Base-by-base conservation (phyloP, 2,797 vertebrate species). In the Denticeps clupeoides region DNA sequence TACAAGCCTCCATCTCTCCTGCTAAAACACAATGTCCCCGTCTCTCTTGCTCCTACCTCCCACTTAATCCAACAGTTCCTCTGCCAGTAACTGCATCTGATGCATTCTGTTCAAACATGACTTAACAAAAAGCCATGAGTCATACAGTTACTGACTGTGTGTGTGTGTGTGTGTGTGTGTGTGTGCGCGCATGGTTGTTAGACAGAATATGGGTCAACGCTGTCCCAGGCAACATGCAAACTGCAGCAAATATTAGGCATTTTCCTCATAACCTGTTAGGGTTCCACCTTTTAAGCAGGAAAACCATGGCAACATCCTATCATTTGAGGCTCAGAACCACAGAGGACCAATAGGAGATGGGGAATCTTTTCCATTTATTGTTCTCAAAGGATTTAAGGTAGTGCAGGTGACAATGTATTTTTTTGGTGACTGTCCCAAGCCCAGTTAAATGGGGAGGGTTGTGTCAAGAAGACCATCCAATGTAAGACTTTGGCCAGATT, bases 61-160 rank as follows among this genome's bases (percentile, higher is more conserved):
- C 27, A 65, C 58, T 71, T 76, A 77, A 76, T 76, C 68, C 64
- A 67, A 58, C 53, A 60, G 19, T 65, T 62, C 63, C 71, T 45
- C 22, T 41, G 59, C 5, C 68, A 71, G 62, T 64, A 58, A 73
- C 67, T 67, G 63, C 59, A 71, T 38, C 49, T 27, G 50, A 2
- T 28, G 15, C 23, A 9, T 35, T 31, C 70, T 52, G 65, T 60
- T 35, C 18, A 49, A 61, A 59, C 65, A 24, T 60, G 65, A 69
- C 48, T 75, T 69, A 71, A 65, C 74, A 65, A 72, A 73, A 68
- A 15, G 10, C 45, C 33, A 69, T 74, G 75, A 84, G 60, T 82
- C 79, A 82, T 63, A 48, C 58, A 51, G 55, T 63, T 47, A 41
- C 47, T 58, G 12, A 12, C 25, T 31, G 13, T 46, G 7, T 23